Evolutionary conservation across 2,888 invertebrate species (phyloP).

Genomic region (Orthosia gracilis): DNA sequence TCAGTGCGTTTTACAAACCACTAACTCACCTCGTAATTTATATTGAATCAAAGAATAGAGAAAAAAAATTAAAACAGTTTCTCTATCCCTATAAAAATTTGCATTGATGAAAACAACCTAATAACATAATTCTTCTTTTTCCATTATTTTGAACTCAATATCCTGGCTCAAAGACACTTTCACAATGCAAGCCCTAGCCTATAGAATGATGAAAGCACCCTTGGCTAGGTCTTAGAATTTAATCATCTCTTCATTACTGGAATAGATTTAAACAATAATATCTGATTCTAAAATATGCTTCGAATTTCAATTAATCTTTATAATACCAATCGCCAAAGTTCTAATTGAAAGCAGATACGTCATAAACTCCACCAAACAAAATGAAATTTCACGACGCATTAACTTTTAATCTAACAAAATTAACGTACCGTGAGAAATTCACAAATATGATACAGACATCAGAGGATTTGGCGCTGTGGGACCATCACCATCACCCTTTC

Average conservation of each 20-base stretch:
- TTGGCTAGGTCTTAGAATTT: not conserved
- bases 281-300: not conserved
- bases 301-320: conserved; percentile 21
- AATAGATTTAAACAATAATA: not conserved
- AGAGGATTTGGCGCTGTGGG: conserved; percentile 65
- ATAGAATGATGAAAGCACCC: not conserved
- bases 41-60: too few species aligned
- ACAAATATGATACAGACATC: conserved; percentile 73
- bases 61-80: too few species aligned
- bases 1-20: too few species aligned
- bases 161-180: not conserved
- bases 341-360: conserved; percentile 41
- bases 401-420: conserved; percentile 71
- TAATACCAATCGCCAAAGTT: conserved; percentile 20
- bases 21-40: too few species aligned
- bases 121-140: too few species aligned
- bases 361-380: conserved; percentile 35
- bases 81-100: too few species aligned
- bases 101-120: too few species aligned
- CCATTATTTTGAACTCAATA: too few species aligned
- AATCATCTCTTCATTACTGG: not conserved
- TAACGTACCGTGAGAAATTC: conserved; percentile 83
- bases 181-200: not conserved
- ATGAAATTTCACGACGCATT: conserved; percentile 76
- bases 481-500: conserved; percentile 64